A percentile compares a stretch with the other conserved stretches of the same genome.
Evolutionary conservation across 2,888 invertebrate species (phyloP).

Genomic region (Pharmacophagus antenor): DNA sequence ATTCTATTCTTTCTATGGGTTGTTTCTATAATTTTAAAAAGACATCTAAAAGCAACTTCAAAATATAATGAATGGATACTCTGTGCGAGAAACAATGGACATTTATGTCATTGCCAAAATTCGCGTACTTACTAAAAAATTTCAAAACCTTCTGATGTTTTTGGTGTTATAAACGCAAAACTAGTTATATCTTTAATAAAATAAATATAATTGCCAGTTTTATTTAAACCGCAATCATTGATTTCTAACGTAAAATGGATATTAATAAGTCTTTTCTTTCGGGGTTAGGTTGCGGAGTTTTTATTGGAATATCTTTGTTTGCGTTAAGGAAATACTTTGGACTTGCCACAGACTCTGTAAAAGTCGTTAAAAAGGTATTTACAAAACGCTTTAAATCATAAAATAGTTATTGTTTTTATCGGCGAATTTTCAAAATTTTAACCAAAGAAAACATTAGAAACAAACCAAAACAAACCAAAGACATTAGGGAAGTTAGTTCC

Average conservation of each 20-base stretch:
- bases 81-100: background rate
- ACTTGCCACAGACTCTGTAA: slow-evolving; percentile 42
- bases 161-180: background rate
- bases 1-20: no score
- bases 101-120: background rate
- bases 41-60: no score
- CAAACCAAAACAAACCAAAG: no score
- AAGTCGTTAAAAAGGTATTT: slow-evolving; percentile 53
- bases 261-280: slow-evolving; percentile 61
- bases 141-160: background rate
- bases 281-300: slow-evolving; percentile 71
- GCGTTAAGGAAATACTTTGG: slow-evolving; percentile 57
- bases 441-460: background rate
- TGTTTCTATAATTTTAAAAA: no score
- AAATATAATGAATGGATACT: background rate
- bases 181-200: background rate
- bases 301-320: slow-evolving; percentile 67
- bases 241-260: slow-evolving; percentile 62
- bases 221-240: slow-evolving; percentile 44
- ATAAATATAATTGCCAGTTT: background rate
- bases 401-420: background rate
- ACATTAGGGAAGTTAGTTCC: no score
- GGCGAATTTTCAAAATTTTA: background rate
- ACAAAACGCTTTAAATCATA: background rate
- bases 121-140: background rate